Conservation (phyloP, 1,140 invertebrate species). For the Bombus cullumanus region DNA sequence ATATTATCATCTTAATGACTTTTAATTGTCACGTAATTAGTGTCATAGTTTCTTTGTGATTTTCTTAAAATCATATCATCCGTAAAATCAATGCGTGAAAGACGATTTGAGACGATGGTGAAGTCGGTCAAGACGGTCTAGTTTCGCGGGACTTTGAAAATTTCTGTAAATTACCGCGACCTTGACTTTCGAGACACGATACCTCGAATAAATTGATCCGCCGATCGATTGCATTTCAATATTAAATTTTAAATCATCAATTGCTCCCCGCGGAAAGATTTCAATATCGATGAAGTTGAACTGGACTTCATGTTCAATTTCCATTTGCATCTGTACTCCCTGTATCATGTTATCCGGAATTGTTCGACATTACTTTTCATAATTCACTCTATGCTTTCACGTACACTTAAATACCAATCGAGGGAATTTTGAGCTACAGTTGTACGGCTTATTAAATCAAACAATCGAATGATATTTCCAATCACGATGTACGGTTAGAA, state of each 20-base stretch:
- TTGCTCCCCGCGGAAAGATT: background rate
- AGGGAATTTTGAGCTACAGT: background rate
- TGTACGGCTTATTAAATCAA: background rate
- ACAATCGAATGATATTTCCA: background rate
- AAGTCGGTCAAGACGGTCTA: background rate
- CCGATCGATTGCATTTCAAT: background rate
- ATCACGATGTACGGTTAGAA: background rate
- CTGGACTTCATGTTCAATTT: slow-evolving; percentile 29
- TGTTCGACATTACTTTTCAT: too few species aligned
- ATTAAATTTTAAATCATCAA: background rate
- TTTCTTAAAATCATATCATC: slow-evolving; percentile 22
- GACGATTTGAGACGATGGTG: background rate
- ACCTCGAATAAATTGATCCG: background rate
- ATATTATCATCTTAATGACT: slow-evolving; percentile 18
- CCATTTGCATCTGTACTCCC: background rate
- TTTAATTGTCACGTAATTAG: too few species aligned
- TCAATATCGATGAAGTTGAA: slow-evolving; percentile 38
- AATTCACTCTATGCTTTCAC: too few species aligned
- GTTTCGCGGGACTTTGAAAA: background rate
- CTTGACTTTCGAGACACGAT: background rate
- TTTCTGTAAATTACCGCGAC: background rate
- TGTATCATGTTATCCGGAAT: background rate
- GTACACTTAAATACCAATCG: background rate
- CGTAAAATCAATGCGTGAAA: background rate
- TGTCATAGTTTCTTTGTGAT: background rate